Evolutionary conservation across 2,888 invertebrate species (phyloP).

Genomic region (Pycnomerus fuliginosus): DNA sequence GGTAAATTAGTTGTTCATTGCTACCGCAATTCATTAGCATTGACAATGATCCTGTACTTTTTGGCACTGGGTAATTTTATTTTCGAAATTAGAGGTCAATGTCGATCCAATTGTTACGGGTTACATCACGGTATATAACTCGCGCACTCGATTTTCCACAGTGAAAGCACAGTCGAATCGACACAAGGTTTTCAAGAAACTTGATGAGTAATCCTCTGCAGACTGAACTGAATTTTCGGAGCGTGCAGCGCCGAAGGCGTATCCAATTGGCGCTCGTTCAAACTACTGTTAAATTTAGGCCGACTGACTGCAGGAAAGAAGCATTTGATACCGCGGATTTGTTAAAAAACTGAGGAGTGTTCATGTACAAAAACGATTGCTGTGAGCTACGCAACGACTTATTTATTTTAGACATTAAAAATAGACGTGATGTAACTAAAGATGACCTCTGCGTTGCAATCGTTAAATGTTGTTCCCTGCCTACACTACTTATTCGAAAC

Average conservation of each 20-base stretch:
- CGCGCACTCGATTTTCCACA: neutral
- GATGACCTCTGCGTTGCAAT: constrained; percentile 17
- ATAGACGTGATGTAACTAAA: constrained; percentile 26
- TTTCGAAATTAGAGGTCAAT: too few species aligned
- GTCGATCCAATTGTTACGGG: too few species aligned
- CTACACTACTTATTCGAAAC: too few species aligned
- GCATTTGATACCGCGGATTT: constrained; percentile 12
- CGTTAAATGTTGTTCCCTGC: constrained; percentile 2
- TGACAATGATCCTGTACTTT: too few species aligned
- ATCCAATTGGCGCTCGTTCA: constrained; percentile 16
- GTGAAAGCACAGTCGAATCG: constrained; percentile 5
- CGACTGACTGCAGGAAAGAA: constrained; percentile 9
- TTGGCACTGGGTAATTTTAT: too few species aligned
- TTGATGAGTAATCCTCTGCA: constrained; percentile 10
- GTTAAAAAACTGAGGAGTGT: neutral
- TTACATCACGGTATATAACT: too few species aligned
- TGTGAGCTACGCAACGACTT: constrained; percentile 8
- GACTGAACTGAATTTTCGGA: constrained; percentile 4
- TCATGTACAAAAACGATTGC: neutral
- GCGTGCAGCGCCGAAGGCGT: constrained; percentile 11
- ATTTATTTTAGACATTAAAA: constrained; percentile 18
- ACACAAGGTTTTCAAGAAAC: neutral
- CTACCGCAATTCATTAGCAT: too few species aligned
- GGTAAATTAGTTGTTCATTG: too few species aligned
- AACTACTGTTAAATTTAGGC: constrained; percentile 23